phyloP scores from a whole-genome alignment of 1,140 invertebrate species.

The Penaeus vannamei region DNA sequence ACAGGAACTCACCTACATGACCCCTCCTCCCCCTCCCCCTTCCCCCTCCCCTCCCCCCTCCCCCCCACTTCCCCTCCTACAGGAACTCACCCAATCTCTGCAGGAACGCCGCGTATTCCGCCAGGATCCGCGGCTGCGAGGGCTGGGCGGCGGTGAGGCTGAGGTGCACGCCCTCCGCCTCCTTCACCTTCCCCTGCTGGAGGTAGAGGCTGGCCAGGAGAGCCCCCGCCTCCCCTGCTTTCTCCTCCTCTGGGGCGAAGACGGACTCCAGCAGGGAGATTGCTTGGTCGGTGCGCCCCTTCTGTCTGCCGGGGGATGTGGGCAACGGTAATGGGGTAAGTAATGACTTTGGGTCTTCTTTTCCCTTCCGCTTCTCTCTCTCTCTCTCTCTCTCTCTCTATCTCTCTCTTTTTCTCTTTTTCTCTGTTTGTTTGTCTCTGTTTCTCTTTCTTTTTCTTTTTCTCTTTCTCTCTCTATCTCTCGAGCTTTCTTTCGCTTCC shows the following conservation, averaged over 20 bases:
- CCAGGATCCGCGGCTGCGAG: constrained; percentile 20
- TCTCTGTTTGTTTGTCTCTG: no score
- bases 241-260: constrained; percentile 44
- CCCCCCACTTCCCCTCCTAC: no score
- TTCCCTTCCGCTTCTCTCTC: no score
- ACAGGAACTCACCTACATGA: no score
- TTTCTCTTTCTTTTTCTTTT: no score
- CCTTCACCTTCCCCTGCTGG: constrained; percentile 33
- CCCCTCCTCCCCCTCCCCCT: no score
- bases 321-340: neutral
- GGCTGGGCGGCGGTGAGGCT: constrained; percentile 25
- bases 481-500: no score
- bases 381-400: no score
- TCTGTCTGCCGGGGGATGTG: constrained; percentile 16
- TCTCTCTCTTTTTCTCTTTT: no score
- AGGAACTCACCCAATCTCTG: constrained; percentile 38
- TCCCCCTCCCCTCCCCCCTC: no score
- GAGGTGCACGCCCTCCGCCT: constrained; percentile 39
- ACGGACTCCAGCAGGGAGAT: constrained; percentile 36
- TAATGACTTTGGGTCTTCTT: neutral
- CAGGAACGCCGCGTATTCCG: constrained; percentile 50
- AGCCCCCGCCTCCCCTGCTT: neutral
- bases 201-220: constrained; percentile 48
- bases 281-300: constrained; percentile 42
- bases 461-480: no score